These are phyloP conservation scores for Ariolimax columbianus DNA, from an alignment of 2,888 invertebrate species.

Conservation along the genomic window DNA sequence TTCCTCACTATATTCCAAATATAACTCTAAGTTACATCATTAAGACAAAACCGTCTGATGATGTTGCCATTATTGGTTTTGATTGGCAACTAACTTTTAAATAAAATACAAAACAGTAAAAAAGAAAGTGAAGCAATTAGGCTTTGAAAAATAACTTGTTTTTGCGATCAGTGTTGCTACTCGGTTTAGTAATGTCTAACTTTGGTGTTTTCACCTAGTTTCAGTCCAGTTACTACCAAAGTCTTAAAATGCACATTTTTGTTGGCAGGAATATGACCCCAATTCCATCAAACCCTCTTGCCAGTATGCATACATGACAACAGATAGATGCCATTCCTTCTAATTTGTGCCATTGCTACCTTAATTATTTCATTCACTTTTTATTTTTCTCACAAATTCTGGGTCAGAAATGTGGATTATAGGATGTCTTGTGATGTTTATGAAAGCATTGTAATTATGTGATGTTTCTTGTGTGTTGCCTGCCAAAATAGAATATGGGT, in stretches of 20 bases:
- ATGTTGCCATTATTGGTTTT: too few relatives aligned
- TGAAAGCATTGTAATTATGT: background rate
- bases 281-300: background rate
- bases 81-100: too few relatives aligned
- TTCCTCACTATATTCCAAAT: too few relatives aligned
- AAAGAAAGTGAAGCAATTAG: too few relatives aligned
- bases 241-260: background rate
- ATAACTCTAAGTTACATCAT: too few relatives aligned
- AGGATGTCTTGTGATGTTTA: background rate
- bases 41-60: too few relatives aligned
- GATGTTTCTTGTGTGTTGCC: background rate
- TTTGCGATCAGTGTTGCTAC: too few relatives aligned
- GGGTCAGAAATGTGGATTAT: background rate
- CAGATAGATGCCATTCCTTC: background rate
- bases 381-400: background rate
- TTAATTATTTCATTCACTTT: background rate
- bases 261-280: background rate
- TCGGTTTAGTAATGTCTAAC: too few relatives aligned
- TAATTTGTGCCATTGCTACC: background rate
- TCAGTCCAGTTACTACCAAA: background rate
- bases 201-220: too few relatives aligned
- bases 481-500: background rate
- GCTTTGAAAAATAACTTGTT: too few relatives aligned
- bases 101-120: too few relatives aligned
- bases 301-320: background rate